Evolutionary conservation across 2,797 vertebrate genomes (phyloP), one percentile per base, ranked within the genome.

Genomic region (Bovichtus diacanthus): DNA sequence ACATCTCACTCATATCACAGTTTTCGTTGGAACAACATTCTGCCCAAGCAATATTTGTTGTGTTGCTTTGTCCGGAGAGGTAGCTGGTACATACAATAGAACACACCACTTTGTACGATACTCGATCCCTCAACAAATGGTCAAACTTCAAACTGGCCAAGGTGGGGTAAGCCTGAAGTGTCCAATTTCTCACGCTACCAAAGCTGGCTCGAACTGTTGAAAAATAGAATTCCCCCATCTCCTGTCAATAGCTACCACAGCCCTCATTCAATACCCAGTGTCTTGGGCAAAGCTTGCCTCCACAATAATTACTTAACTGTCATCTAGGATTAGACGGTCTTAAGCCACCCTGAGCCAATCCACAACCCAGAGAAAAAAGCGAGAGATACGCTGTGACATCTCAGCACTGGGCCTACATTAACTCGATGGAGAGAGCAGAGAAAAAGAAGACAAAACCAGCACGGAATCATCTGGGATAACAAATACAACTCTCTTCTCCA

Each of bases 231-330:
- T 86, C 75, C 62, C 68, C 66, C 10, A 3, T 61, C 70, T 76
- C 53, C 72, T 64, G 79, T 90, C 92, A 79, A 92, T 94, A 88
- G 73, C 58, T 38, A 70, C 77, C 41, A 55, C 55, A 66, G 66
- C 23, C 69, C 80, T 85, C 70, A 86, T 93, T 93, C 87, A 89
- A 91, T 91, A 87, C 50, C 31, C 51, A 77, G 81, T 84, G 84
- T 92, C 90, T 84, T 70, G 85, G 87, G 86, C 84, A 86, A 88
- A 86, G 86, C 82, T 85, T 59, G 82, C 67, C 87, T 84, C 74
- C 54, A 87, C 90, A 92, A 92, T 93, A 92, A 94, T 92, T 91
- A 94, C 90, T 92, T 89, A 93, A 90, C 91, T 94, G 93, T 93
- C 92, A 94, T 87, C 86, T 71, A 84, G 92, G 92, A 94, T 94